Percentiles rank a stretch among this genome's conserved stretches.
Conservation (phyloP, 2,113 vertebrate genomes). For the Serinus canaria region DNA sequence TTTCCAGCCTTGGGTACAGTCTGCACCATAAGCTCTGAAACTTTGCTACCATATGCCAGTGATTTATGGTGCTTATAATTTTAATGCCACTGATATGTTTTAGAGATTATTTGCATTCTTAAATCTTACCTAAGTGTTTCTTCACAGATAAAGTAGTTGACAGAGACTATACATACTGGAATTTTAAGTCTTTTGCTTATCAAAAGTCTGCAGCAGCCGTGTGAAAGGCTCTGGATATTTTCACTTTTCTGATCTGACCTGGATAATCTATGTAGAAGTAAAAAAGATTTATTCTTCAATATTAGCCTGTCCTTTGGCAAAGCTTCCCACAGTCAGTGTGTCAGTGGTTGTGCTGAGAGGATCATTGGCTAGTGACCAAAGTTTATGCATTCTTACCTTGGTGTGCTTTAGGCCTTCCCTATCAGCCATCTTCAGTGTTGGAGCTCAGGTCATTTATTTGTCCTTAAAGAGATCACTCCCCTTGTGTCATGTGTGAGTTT, state of each 20-base stretch:
- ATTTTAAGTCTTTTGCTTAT: conserved; percentile 25
- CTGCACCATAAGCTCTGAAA: not conserved
- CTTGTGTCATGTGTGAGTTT: not conserved
- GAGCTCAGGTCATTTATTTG: not conserved
- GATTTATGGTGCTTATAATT: conserved; percentile 4
- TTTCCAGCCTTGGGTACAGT: not conserved
- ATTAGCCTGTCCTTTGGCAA: not conserved
- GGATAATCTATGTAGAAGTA: not conserved
- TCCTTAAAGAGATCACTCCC: not conserved
- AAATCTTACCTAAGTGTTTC: conserved; percentile 11
- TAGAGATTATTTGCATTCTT: not conserved
- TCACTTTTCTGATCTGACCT: not conserved
- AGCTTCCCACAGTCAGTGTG: not conserved
- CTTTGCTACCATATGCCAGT: not conserved
- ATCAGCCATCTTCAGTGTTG: not conserved
- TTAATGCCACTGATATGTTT: not conserved
- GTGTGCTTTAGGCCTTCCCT: not conserved
- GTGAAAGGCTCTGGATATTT: not conserved
- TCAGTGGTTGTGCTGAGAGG: not conserved
- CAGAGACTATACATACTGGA: not conserved
- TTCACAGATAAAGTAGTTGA: conserved; percentile 22
- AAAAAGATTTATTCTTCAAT: not conserved
- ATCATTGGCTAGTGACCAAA: not conserved
- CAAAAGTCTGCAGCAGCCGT: not conserved
- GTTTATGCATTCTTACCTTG: conserved; percentile 3